Evolutionary conservation across 2,888 invertebrate genomes (phyloP), one percentile per base, ranked within the genome.

Genomic region (Lasioglossum villosulum): DNA sequence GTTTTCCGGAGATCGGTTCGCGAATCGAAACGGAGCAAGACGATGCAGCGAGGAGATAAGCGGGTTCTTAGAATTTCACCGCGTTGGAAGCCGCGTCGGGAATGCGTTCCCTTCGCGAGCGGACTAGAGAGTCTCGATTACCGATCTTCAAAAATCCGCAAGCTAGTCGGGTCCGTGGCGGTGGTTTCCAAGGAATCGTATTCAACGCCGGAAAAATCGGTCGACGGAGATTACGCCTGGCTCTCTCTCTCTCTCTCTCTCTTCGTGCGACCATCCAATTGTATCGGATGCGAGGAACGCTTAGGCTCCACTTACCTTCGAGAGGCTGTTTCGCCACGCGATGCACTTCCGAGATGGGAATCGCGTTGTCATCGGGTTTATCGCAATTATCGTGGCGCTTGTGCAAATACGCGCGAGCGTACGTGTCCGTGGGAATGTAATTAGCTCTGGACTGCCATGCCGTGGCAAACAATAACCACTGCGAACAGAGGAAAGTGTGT

Each of bases 351-450:
- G 77, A 90, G 91, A 91, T 89, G 87, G 86, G 86, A 88, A 91
- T 91, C 90, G 84, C 88, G 82, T 91, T 90, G 88, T 90, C 91
- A 90, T 88, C 86, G 86, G 66, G 82, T 84, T 91, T 91, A 91
- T 91, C 91, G 90, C 83, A 88, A 89, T 91, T 89, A 91, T 91
- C 90, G 77, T 82, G 79, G 82, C 77, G 82, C 80, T 80, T 59
- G 77, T 39, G 78, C 73, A 81, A 82, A 86, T 82, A 78, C 79
- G 39, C 80, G 70, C 74, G 68, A 68, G 45, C 23, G 42, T 45
- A 39, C 68, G 73, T 74, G 75, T 23, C 59, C 86, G 83, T 86
- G 86, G 86, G 86, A 86, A 86, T 86, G 74, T 85, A 86, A 85
- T 85, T 85, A 86, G 86, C 84, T 63, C 75, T 45, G 74, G 16